Percentiles rank a stretch among this genome's conserved stretches.
phyloP scores from a whole-genome alignment of 2,113 vertebrate genomes.

The Neodon shergylaensis region DNA sequence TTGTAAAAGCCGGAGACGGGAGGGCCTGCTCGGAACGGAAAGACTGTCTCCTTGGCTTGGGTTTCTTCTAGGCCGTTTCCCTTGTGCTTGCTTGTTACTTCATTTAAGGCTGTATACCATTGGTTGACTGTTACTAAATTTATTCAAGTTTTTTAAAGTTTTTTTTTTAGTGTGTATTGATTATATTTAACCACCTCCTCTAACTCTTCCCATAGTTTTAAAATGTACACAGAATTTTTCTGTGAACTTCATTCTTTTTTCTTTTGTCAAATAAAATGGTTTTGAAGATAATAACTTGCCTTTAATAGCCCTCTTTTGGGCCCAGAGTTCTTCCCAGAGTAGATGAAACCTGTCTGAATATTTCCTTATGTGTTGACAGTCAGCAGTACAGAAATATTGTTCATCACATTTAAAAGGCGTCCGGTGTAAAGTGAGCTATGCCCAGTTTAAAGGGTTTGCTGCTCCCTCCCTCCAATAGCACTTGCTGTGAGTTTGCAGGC shows the following conservation, averaged over 20 bases:
- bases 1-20: neutral
- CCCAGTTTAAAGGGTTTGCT: neutral
- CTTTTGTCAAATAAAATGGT: slow-evolving; percentile 25
- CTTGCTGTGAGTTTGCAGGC: neutral
- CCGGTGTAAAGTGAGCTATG: neutral
- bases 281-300: slow-evolving; percentile 17
- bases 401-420: neutral
- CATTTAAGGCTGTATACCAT: slow-evolving; percentile 28
- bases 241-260: neutral
- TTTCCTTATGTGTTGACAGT: neutral
- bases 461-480: neutral
- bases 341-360: neutral
- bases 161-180: neutral
- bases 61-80: slow-evolving; percentile 26
- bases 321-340: neutral
- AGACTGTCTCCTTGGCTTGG: slow-evolving; percentile 34
- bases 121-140: neutral
- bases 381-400: neutral
- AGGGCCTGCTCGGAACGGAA: neutral
- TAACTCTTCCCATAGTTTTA: neutral
- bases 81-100: slow-evolving; percentile 26
- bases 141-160: neutral
- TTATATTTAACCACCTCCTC: neutral
- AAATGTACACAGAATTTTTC: slow-evolving; percentile 21
- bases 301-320: neutral